These are phyloP conservation scores for Macheiramphus alcinus DNA, from an alignment of 2,113 vertebrate species.

Conservation along the genomic window DNA sequence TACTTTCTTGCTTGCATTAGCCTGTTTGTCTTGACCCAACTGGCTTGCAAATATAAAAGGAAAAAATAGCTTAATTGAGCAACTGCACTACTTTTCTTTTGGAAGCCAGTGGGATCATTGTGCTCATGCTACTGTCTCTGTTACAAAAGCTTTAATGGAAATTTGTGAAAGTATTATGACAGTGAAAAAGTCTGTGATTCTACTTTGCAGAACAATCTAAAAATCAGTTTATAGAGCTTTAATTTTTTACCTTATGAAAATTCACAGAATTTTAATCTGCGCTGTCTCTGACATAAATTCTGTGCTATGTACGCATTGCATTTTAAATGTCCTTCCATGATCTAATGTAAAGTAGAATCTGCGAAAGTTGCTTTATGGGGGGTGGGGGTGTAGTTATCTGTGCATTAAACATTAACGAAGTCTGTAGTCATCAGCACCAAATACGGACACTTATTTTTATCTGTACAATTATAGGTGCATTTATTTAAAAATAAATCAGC, in stretches of 20 bases:
- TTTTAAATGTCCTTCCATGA: slow-evolving; percentile 37
- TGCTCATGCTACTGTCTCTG: slow-evolving; percentile 47
- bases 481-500: slow-evolving; percentile 66
- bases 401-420: slow-evolving; percentile 57
- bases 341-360: slow-evolving; percentile 64
- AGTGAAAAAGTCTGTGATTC: slow-evolving; percentile 41
- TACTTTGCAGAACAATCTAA: slow-evolving; percentile 74
- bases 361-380: slow-evolving; percentile 37
- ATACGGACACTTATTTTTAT: slow-evolving; percentile 66
- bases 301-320: slow-evolving; percentile 7
- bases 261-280: slow-evolving; percentile 52
- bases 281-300: slow-evolving; percentile 26
- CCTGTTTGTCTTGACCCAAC: slow-evolving; percentile 45
- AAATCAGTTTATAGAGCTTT: slow-evolving; percentile 73
- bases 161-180: slow-evolving; percentile 49
- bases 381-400: slow-evolving; percentile 31
- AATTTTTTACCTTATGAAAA: slow-evolving; percentile 65
- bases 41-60: slow-evolving; percentile 49
- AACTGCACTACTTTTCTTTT: slow-evolving; percentile 34
- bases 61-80: neutral
- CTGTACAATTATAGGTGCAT: slow-evolving; percentile 55
- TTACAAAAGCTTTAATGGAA: slow-evolving; percentile 71
- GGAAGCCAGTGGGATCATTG: slow-evolving; percentile 20
- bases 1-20: slow-evolving; percentile 49
- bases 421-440: slow-evolving; percentile 62